Evolutionary conservation across 2,888 invertebrate genomes (phyloP).

Genomic region (Lysandra bellargus): DNA sequence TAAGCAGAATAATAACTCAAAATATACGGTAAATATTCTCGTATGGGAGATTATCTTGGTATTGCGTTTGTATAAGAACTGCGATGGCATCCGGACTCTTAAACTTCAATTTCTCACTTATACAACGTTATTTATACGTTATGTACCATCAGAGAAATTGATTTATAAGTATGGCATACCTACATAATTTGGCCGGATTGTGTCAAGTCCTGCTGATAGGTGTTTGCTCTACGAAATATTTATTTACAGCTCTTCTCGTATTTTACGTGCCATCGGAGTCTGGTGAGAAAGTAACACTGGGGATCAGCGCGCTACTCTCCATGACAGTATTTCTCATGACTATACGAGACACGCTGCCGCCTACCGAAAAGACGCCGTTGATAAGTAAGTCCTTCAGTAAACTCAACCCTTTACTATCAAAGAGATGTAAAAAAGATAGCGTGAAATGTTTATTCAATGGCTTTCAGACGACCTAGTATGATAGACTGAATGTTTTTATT

Average conservation of each 20-base stretch:
- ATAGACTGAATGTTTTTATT: background rate
- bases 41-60: no score
- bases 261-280: slow-evolving; percentile 94
- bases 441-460: background rate
- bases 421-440: background rate
- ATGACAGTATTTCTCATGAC: slow-evolving; percentile 95
- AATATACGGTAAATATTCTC: no score
- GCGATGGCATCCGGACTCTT: no score
- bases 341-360: slow-evolving; percentile 91
- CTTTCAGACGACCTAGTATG: background rate
- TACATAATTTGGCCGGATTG: no score
- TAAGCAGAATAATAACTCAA: no score
- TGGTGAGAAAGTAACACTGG: slow-evolving; percentile 92
- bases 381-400: slow-evolving; percentile 83
- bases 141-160: no score
- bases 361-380: slow-evolving; percentile 92
- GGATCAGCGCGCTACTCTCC: slow-evolving; percentile 91
- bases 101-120: no score
- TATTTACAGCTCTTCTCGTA: slow-evolving; percentile 85
- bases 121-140: no score
- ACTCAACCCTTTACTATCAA: background rate
- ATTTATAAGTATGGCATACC: background rate
- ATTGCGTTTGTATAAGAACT: no score
- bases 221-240: background rate
- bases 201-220: no score